Evolutionary conservation across 2,113 vertebrate genomes (phyloP).

Genomic region (Erythrocebus patas): DNA sequence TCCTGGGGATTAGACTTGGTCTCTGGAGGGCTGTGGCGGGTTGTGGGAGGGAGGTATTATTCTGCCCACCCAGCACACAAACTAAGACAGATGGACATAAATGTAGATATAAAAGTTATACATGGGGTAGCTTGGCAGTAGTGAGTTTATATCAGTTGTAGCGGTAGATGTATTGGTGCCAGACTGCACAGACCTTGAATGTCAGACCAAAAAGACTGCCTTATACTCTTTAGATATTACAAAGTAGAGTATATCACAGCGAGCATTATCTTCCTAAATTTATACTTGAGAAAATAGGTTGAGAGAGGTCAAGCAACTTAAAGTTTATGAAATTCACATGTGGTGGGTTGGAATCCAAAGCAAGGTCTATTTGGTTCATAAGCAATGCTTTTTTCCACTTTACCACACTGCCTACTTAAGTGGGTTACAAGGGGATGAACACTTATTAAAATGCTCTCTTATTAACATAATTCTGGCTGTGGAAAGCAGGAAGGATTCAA

Average conservation of each 20-base stretch:
- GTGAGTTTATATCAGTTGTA: background rate
- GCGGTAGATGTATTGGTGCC: background rate
- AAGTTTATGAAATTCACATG: background rate
- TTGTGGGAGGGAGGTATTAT: background rate
- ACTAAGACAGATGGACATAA: background rate
- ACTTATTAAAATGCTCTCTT: background rate
- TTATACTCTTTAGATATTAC: background rate
- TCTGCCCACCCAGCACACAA: background rate
- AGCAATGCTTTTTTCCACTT: background rate
- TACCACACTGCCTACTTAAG: fast-evolving
- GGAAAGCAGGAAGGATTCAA: background rate
- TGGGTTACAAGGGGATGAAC: background rate
- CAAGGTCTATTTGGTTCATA: background rate
- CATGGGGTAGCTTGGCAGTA: background rate
- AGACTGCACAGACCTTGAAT: background rate
- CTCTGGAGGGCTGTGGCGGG: background rate
- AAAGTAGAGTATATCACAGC: no score
- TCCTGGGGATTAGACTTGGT: background rate
- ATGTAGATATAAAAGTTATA: no score
- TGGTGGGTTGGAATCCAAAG: background rate
- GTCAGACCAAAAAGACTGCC: background rate
- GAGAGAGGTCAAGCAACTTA: background rate
- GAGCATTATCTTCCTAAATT: background rate
- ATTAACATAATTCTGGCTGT: background rate
- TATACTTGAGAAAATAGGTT: background rate